phyloP scores from a whole-genome alignment of 2,113 vertebrate species.

The Lutjanus erythropterus region DNA sequence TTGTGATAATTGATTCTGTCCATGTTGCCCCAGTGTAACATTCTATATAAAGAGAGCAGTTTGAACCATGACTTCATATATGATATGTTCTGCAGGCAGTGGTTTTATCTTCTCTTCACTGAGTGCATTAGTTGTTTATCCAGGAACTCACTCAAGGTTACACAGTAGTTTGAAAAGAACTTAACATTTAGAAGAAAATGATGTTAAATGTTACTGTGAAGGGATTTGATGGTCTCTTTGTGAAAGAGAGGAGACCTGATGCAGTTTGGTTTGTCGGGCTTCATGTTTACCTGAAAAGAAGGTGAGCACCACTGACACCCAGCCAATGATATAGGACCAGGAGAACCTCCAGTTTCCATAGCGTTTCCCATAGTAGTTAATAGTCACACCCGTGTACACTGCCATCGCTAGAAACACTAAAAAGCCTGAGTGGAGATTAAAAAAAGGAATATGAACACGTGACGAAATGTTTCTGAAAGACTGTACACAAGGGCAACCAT shows the following conservation, averaged over 20 bases:
- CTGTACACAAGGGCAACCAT: background rate
- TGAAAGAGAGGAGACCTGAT: background rate
- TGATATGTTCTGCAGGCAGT: background rate
- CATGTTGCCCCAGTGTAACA: too few species aligned
- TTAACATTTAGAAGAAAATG: background rate
- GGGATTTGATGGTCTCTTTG: background rate
- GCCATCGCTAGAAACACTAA: conserved; percentile 84
- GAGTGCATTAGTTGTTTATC: background rate
- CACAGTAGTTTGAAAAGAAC: background rate
- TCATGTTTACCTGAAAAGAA: conserved; percentile 82
- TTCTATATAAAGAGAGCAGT: background rate
- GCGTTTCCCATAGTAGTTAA: conserved; percentile 82
- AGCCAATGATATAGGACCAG: conserved; percentile 84
- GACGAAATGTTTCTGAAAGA: background rate
- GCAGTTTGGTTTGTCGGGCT: background rate
- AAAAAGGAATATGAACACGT: background rate
- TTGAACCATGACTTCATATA: background rate
- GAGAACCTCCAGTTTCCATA: conserved; percentile 84
- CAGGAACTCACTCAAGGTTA: background rate
- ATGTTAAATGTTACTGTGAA: background rate
- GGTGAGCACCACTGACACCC: conserved; percentile 82
- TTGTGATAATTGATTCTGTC: too few species aligned
- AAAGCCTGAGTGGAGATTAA: conserved; percentile 70
- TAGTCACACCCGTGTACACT: conserved; percentile 81
- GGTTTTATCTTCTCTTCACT: background rate